Evolutionary conservation across 2,113 vertebrate species (phyloP).

Genomic region (Hydrolagus affinis): DNA sequence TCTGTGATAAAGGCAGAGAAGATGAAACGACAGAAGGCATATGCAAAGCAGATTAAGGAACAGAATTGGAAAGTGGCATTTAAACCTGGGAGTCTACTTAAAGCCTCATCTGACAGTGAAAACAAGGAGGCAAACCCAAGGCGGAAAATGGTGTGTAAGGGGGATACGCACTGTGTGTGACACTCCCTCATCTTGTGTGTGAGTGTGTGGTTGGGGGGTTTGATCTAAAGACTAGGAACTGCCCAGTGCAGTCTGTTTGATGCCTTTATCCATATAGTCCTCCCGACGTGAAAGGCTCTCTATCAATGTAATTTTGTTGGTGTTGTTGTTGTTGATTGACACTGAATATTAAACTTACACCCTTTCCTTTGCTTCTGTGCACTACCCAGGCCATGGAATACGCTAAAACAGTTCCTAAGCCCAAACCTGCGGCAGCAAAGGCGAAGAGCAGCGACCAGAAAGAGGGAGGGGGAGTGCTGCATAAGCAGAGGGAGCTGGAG

Average conservation of each 20-base stretch:
- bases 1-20: slow-evolving; percentile 65
- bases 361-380: neutral
- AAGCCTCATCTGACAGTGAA: slow-evolving; percentile 47
- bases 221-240: too few relatives aligned
- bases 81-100: slow-evolving; percentile 36
- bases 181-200: too few relatives aligned
- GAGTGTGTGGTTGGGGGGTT: too few relatives aligned
- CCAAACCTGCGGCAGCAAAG: slow-evolving; percentile 41
- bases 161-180: too few relatives aligned
- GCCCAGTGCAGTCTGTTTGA: too few relatives aligned
- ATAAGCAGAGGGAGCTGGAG: slow-evolving; percentile 36
- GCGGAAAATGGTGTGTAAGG: slow-evolving; percentile 6
- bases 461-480: slow-evolving; percentile 33
- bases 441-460: slow-evolving; percentile 37
- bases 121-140: slow-evolving; percentile 31
- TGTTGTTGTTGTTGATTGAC: neutral
- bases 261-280: too few relatives aligned
- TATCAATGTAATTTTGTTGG: too few relatives aligned
- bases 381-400: slow-evolving; percentile 74
- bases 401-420: slow-evolving; percentile 72
- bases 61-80: slow-evolving; percentile 63
- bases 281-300: too few relatives aligned
- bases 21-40: slow-evolving; percentile 69
- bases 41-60: slow-evolving; percentile 68
- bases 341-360: neutral